phyloP scores from a whole-genome alignment of 30 jellyfish, hydroid and myxozoan species.

The Cassiopea andromeda region DNA sequence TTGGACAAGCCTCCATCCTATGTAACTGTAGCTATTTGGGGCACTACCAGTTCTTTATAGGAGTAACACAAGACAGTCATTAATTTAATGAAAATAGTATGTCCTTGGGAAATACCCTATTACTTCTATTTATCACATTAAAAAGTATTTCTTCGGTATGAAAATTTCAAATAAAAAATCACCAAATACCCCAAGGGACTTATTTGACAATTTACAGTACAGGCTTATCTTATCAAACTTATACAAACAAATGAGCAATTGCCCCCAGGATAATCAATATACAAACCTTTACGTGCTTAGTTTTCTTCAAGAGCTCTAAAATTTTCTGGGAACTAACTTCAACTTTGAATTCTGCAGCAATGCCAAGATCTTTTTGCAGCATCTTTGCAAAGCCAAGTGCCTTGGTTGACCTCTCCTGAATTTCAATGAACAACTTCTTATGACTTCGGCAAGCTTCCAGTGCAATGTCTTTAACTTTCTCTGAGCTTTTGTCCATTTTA shows the following conservation, averaged over 20 bases:
- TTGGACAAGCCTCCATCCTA: too few species aligned
- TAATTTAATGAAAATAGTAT: too few species aligned
- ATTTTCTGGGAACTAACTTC: constrained; percentile 56
- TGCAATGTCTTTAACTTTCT: constrained; percentile 64
- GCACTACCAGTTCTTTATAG: too few species aligned
- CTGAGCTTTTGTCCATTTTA: constrained; percentile 57
- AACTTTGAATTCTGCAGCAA: constrained; percentile 86
- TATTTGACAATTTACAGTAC: too few species aligned
- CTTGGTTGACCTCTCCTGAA: constrained; percentile 83
- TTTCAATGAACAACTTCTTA: constrained; percentile 80
- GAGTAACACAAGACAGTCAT: too few species aligned
- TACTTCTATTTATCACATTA: too few species aligned
- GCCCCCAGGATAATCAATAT: background rate
- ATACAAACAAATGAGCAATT: background rate
- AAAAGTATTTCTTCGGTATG: too few species aligned
- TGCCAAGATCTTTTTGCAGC: constrained; percentile 97
- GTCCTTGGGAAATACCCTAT: too few species aligned
- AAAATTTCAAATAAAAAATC: too few species aligned
- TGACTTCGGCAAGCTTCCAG: constrained; percentile 77
- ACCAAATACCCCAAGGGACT: too few species aligned
- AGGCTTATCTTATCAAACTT: too few species aligned
- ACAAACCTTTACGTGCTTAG: constrained; percentile 77
- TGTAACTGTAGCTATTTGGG: too few species aligned
- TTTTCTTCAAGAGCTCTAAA: constrained; percentile 40
- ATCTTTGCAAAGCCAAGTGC: constrained; percentile 95